Conservation (phyloP, 2,888 invertebrate genomes). For the Tenthredo mesomela region DNA sequence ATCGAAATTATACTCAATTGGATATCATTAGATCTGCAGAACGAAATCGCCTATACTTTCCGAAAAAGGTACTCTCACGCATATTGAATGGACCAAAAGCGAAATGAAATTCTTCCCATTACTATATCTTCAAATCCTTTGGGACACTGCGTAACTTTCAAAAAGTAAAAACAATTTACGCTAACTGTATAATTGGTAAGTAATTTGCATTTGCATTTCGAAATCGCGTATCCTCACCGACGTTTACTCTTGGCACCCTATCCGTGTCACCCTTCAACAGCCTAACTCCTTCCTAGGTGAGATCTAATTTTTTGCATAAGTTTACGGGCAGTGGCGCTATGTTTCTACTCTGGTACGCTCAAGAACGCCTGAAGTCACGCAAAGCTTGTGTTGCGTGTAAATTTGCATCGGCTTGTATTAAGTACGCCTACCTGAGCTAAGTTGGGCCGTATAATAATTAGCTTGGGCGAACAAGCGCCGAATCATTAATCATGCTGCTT, state of each 20-base stretch:
- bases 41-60: too few relatives aligned
- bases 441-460: slow-evolving; percentile 25
- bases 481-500: slow-evolving; percentile 40
- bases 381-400: slow-evolving; percentile 15
- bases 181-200: background rate
- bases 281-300: background rate
- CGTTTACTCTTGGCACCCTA: background rate
- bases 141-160: background rate
- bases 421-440: slow-evolving; percentile 37
- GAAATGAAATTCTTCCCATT: background rate
- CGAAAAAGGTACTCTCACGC: background rate
- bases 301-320: slow-evolving; percentile 2
- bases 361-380: slow-evolving; percentile 7
- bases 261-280: background rate
- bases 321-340: background rate
- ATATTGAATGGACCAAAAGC: background rate
- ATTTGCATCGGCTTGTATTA: slow-evolving; percentile 38
- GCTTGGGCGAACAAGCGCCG: slow-evolving; percentile 10
- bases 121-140: background rate
- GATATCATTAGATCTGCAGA: background rate
- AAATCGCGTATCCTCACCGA: background rate
- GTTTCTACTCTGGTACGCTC: background rate
- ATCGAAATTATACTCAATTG: background rate
- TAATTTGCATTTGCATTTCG: background rate
- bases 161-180: background rate